These are phyloP conservation scores for Sebastes matsubarae DNA, from an alignment of 2,797 vertebrate genomes.

Conservation along the genomic window DNA sequence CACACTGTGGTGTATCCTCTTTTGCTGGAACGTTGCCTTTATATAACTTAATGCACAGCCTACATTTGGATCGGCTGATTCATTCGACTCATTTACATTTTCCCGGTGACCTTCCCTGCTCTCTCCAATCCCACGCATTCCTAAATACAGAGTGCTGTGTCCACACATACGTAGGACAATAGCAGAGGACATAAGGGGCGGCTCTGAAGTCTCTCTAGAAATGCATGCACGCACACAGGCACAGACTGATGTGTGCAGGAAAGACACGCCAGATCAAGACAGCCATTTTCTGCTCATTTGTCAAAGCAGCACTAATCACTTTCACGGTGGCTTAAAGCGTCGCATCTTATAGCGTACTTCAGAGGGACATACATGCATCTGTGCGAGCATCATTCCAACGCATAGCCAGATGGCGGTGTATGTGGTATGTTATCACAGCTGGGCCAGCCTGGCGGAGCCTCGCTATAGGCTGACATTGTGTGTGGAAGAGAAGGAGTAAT, in stretches of 20 bases:
- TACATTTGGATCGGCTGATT: constrained; percentile 73
- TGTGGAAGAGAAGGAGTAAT: constrained; percentile 54
- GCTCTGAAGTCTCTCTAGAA: constrained; percentile 28
- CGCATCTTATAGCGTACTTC: constrained; percentile 12
- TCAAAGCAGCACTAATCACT: constrained; percentile 44
- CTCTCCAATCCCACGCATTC: constrained; percentile 66
- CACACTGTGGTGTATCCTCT: constrained; percentile 7
- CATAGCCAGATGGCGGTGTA: constrained; percentile 16
- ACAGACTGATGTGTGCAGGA: background rate
- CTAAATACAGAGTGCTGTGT: constrained; percentile 69
- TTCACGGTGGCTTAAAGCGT: constrained; percentile 9
- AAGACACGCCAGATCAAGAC: background rate
- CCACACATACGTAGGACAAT: constrained; percentile 65
- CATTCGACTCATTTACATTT: constrained; percentile 75
- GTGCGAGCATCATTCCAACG: constrained; percentile 1
- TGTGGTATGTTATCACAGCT: constrained; percentile 48
- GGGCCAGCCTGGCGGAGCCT: constrained; percentile 44
- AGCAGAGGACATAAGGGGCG: constrained; percentile 44
- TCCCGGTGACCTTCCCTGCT: constrained; percentile 70
- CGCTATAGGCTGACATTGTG: constrained; percentile 42
- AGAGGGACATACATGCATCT: constrained; percentile 1
- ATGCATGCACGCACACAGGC: background rate
- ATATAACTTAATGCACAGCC: constrained; percentile 70
- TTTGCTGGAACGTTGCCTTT: constrained; percentile 47
- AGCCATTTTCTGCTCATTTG: constrained; percentile 25